Conservation (phyloP, 2,797 vertebrate genomes). For the Morelia viridis region DNA sequence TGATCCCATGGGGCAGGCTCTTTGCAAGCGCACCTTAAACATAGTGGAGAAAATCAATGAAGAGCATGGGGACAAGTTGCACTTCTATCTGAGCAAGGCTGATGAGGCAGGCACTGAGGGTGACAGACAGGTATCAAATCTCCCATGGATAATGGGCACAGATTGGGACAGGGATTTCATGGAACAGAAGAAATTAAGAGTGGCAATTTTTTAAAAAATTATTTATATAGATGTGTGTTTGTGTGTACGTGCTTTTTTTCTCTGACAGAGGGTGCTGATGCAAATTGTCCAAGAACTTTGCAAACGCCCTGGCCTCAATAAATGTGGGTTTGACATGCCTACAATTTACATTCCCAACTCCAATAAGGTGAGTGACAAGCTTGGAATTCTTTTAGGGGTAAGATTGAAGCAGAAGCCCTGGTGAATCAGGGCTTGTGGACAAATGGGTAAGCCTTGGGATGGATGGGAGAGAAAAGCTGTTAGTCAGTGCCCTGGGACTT, state of each 20-base stretch:
- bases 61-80: constrained; percentile 80
- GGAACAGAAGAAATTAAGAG: not conserved
- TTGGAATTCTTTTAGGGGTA: not conserved
- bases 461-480: not conserved
- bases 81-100: constrained; percentile 85
- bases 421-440: not conserved
- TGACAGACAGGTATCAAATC: constrained; percentile 80
- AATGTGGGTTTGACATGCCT: constrained; percentile 90
- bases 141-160: not conserved
- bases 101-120: constrained; percentile 85
- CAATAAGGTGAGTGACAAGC: constrained; percentile 74
- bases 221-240: not conserved
- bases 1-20: constrained; percentile 87
- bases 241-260: not conserved
- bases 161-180: not conserved
- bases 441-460: not conserved
- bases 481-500: not conserved
- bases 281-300: constrained; percentile 89
- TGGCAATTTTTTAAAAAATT: not conserved
- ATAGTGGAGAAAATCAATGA: constrained; percentile 85
- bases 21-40: constrained; percentile 86
- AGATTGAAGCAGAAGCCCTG: not conserved
- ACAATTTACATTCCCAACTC: constrained; percentile 84
- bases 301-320: constrained; percentile 85
- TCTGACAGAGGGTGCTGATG: constrained; percentile 84